A percentile compares a stretch with the other conserved stretches of the same genome.
Conservation (phyloP, 2,888 invertebrate genomes). For the Parthenolecanium corni region DNA sequence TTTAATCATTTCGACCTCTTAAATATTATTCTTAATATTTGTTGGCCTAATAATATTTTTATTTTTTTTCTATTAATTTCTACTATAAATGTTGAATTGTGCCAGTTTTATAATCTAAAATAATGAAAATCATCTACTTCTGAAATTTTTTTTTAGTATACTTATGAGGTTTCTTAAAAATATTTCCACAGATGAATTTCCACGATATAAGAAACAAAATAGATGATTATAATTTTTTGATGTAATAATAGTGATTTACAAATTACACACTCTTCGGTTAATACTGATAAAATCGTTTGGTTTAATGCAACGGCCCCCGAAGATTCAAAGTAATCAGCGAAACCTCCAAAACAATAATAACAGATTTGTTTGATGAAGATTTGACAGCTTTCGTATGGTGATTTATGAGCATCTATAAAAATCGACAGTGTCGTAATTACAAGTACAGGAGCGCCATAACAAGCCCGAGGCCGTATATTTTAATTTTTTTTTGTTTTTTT, state of each 20-base stretch:
- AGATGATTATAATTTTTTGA: slow-evolving; percentile 12
- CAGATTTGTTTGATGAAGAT: slow-evolving; percentile 24
- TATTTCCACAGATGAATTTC: no score
- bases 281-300: slow-evolving; percentile 5
- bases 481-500: not conserved
- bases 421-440: slow-evolving; percentile 19
- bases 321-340: slow-evolving; percentile 9
- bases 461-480: not conserved
- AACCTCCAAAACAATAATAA: slow-evolving; percentile 22
- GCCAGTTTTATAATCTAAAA: no score
- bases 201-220: no score
- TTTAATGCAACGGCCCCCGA: slow-evolving; percentile 1
- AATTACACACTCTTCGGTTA: slow-evolving; percentile 15
- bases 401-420: slow-evolving; percentile 19
- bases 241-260: slow-evolving; percentile 22
- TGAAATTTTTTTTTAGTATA: no score
- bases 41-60: no score
- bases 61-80: no score
- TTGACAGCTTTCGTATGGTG: slow-evolving; percentile 23
- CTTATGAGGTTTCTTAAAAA: no score
- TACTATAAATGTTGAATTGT: no score
- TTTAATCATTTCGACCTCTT: no score
- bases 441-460: slow-evolving; percentile 17
- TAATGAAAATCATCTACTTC: no score
- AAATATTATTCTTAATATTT: no score